Percentiles rank a stretch among this genome's conserved stretches.
Conservation (phyloP, 2,797 vertebrate species). For the Anabacerthia variegaticeps region DNA sequence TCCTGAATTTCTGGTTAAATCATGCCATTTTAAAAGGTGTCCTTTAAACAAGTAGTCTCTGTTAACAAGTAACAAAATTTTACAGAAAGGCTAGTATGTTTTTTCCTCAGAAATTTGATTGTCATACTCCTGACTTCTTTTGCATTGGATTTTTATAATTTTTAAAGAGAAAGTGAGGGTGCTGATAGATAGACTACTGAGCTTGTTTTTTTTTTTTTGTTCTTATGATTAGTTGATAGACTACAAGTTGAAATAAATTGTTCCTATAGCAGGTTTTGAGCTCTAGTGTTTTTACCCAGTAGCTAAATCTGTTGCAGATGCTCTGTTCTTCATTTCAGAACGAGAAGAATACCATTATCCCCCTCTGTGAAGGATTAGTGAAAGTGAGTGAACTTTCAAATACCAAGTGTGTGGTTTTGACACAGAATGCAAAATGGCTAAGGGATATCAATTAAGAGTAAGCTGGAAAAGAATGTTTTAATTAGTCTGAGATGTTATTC, state of each 20-base stretch:
- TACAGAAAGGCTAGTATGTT: neutral
- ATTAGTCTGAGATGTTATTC: neutral
- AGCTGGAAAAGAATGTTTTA: neutral
- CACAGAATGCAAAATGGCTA: neutral
- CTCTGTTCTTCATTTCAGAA: neutral
- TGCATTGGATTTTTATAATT: neutral
- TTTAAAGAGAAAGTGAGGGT: neutral
- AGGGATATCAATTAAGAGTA: neutral
- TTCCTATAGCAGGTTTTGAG: neutral
- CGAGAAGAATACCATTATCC: neutral
- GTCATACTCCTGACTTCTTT: neutral
- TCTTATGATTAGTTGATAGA: neutral
- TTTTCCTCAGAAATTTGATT: neutral
- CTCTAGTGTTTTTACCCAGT: neutral
- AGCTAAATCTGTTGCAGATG: neutral
- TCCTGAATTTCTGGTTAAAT: constrained; percentile 35
- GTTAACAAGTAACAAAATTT: constrained; percentile 21
- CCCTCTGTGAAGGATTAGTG: neutral
- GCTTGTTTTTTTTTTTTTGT: neutral
- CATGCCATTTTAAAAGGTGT: constrained; percentile 4
- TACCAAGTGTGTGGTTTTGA: neutral
- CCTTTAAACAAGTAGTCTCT: constrained; percentile 19
- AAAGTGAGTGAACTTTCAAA: neutral
- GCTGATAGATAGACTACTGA: neutral
- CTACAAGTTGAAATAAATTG: neutral